Evolutionary conservation across 2,797 vertebrate genomes (phyloP).

Genomic region (Poecilia gillii): DNA sequence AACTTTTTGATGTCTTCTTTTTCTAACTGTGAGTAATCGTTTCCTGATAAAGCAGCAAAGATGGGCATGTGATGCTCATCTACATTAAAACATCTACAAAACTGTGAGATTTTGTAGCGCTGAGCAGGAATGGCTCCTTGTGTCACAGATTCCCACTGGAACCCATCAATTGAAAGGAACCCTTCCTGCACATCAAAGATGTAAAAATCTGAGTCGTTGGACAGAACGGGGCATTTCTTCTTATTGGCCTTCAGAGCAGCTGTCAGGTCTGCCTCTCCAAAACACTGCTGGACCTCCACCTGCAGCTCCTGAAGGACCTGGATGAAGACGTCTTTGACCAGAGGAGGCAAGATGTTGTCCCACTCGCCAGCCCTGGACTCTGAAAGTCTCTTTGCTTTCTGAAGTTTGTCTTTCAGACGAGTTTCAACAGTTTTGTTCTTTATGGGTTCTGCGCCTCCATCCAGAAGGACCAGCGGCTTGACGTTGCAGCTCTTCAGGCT

Average conservation of each 20-base stretch:
- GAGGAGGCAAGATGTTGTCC: slow-evolving; percentile 8
- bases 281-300: background rate
- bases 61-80: background rate
- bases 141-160: background rate
- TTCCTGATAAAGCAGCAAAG: slow-evolving; percentile 17
- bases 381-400: background rate
- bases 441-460: background rate
- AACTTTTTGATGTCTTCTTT: background rate
- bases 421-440: background rate
- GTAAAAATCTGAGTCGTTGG: slow-evolving; percentile 15
- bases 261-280: slow-evolving; percentile 8
- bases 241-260: background rate
- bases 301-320: background rate
- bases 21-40: slow-evolving; percentile 6
- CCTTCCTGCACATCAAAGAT: slow-evolving; percentile 2
- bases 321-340: slow-evolving; percentile 17
- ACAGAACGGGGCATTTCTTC: slow-evolving; percentile 4
- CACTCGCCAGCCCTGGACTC: accelerated
- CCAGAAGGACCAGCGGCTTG: background rate
- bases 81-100: background rate
- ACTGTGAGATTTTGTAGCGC: background rate
- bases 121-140: background rate
- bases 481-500: slow-evolving; percentile 1
- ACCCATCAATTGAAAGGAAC: background rate
- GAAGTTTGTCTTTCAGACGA: background rate